phyloP scores from a whole-genome alignment of 2,113 vertebrate genomes.

The Arothron firmamentum region DNA sequence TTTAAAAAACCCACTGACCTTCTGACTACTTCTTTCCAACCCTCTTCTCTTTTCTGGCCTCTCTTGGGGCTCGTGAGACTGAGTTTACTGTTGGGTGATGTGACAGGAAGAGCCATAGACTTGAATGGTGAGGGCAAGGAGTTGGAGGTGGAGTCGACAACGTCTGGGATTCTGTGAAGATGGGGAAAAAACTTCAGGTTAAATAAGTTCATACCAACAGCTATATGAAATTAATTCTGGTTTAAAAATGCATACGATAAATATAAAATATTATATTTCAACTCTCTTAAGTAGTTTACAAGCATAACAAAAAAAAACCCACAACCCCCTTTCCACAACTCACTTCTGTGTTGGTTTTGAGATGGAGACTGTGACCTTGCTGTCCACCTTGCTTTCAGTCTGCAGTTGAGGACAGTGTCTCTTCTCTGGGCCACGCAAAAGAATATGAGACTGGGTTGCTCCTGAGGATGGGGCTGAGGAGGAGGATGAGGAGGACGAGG shows the following conservation, averaged over 20 bases:
- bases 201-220: neutral
- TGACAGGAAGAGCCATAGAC: slow-evolving; percentile 86
- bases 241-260: neutral
- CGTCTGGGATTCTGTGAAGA: slow-evolving; percentile 80
- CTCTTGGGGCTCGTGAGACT: slow-evolving; percentile 96
- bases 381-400: slow-evolving; percentile 77
- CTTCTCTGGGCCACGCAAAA: slow-evolving; percentile 75
- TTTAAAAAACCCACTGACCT: slow-evolving; percentile 70
- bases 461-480: slow-evolving; percentile 74
- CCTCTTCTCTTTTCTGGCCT: slow-evolving; percentile 96
- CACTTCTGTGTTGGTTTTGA: slow-evolving; percentile 84
- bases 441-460: slow-evolving; percentile 71
- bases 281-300: neutral
- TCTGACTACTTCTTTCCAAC: slow-evolving; percentile 98
- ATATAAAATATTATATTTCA: neutral
- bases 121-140: slow-evolving; percentile 85
- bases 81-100: slow-evolving; percentile 89
- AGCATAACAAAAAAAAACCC: neutral
- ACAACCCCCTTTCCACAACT: slow-evolving; percentile 27
- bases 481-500: slow-evolving; percentile 73
- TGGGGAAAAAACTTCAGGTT: neutral
- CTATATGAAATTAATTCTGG: too few relatives aligned
- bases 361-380: slow-evolving; percentile 85
- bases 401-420: slow-evolving; percentile 78
- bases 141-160: slow-evolving; percentile 78